phyloP scores from a whole-genome alignment of 1,140 invertebrate genomes.

The Aplysia californica region DNA sequence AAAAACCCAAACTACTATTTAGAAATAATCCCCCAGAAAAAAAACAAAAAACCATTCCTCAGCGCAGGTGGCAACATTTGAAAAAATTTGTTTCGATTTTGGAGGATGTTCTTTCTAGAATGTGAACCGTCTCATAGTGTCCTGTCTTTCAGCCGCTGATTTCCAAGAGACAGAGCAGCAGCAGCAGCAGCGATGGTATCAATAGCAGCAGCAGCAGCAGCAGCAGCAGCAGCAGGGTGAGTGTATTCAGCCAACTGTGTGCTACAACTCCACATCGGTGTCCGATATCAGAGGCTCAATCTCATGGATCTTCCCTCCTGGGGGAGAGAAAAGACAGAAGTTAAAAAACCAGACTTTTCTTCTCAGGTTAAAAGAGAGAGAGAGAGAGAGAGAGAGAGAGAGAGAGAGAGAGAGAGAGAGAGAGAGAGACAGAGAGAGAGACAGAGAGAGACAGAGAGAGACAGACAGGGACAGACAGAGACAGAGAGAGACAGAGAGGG shows the following conservation, averaged over 20 bases:
- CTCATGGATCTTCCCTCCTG: slow-evolving; percentile 44
- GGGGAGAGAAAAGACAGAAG: slow-evolving; percentile 19
- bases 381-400: background rate
- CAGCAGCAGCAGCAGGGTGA: background rate
- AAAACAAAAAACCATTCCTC: too few species aligned
- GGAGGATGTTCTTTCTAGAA: too few species aligned
- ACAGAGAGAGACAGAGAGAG: background rate
- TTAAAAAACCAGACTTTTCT: background rate
- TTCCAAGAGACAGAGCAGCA: too few species aligned
- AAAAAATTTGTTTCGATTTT: too few species aligned
- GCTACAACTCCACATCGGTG: slow-evolving; percentile 40
- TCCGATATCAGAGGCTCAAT: slow-evolving; percentile 44
- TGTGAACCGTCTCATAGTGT: too few species aligned
- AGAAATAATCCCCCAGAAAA: too few species aligned
- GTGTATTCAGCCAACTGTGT: background rate
- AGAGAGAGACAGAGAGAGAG: background rate
- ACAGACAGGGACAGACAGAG: background rate
- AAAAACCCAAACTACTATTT: too few species aligned
- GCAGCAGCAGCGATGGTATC: too few species aligned
- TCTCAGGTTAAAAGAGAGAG: background rate
- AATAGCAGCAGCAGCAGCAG: too few species aligned
- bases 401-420: background rate
- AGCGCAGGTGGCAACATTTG: too few species aligned
- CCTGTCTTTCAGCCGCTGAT: too few species aligned
- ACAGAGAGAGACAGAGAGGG: background rate